phyloP scores from a whole-genome alignment of 64 coral and sea anemone genomes.

The Acropora yongei region DNA sequence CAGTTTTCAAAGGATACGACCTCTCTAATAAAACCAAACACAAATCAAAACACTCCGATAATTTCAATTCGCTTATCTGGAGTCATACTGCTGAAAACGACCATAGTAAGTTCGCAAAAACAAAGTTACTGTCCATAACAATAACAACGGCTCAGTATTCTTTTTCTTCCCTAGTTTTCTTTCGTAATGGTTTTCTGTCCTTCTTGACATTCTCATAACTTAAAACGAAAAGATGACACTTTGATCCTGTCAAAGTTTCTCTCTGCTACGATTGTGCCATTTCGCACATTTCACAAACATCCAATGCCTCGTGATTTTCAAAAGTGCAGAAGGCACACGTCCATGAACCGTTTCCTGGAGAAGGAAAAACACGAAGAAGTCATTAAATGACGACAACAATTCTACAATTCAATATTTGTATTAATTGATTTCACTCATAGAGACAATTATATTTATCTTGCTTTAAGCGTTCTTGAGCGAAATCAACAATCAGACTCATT shows the following conservation, averaged over 20 bases:
- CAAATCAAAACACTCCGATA: not conserved
- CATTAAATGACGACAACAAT: too few species aligned
- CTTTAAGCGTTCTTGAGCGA: too few species aligned
- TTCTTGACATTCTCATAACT: not conserved
- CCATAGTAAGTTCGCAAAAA: not conserved
- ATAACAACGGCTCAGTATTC: not conserved
- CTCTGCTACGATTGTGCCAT: not conserved
- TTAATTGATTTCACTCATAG: too few species aligned
- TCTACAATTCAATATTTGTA: too few species aligned
- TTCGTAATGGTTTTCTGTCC: not conserved
- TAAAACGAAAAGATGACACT: conserved; percentile 1
- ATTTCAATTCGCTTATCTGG: not conserved
- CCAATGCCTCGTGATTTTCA: conserved; percentile 32
- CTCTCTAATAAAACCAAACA: not conserved
- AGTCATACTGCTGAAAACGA: not conserved
- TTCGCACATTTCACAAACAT: conserved; percentile 41
- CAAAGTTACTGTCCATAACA: conserved; percentile 16
- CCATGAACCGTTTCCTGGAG: conserved; percentile 23
- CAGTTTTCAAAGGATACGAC: not conserved
- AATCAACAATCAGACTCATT: too few species aligned
- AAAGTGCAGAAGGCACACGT: conserved; percentile 18
- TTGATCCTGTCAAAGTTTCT: conserved; percentile 43
- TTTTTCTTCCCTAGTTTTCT: not conserved
- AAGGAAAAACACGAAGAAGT: not conserved
- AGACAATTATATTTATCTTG: too few species aligned